A percentile compares a stretch with the other conserved stretches of the same genome.
These are phyloP conservation scores for Scaptomyza reducta DNA, from an alignment of 2,888 invertebrate species.

Conservation along the genomic window DNA sequence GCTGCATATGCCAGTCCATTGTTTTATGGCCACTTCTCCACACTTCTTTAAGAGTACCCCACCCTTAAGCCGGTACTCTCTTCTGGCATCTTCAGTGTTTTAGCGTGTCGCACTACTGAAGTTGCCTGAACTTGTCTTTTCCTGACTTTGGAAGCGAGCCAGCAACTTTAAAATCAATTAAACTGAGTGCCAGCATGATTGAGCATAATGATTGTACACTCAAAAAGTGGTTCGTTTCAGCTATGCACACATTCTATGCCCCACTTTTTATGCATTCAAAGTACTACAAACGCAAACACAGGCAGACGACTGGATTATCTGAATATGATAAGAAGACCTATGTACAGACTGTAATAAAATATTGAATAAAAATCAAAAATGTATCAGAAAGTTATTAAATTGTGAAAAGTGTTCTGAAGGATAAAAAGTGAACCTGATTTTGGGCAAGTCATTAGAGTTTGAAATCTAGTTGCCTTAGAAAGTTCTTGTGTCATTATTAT, in stretches of 20 bases:
- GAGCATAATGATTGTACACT: slow-evolving; percentile 51
- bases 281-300: no score
- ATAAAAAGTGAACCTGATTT: no score
- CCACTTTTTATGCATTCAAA: neutral
- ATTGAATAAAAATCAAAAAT: no score
- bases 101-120: neutral
- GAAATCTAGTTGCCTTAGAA: neutral
- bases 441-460: no score
- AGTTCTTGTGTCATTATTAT: neutral
- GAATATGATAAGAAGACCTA: no score
- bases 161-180: slow-evolving; percentile 73
- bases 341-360: no score
- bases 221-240: slow-evolving; percentile 1
- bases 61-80: no score
- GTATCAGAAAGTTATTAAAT: no score
- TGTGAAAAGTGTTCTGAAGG: no score
- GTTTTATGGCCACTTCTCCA: slow-evolving; percentile 40
- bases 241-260: slow-evolving; percentile 9
- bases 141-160: slow-evolving; percentile 11
- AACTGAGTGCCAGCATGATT: slow-evolving; percentile 70
- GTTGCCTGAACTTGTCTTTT: slow-evolving; percentile 29
- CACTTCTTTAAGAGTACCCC: neutral
- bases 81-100: neutral
- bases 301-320: no score
- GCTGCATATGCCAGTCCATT: slow-evolving; percentile 48